A percentile compares a stretch with the other conserved stretches of the same genome.
Evolutionary conservation across 2,888 invertebrate genomes (phyloP).

Genomic region (Pardosa pseudoannulata): DNA sequence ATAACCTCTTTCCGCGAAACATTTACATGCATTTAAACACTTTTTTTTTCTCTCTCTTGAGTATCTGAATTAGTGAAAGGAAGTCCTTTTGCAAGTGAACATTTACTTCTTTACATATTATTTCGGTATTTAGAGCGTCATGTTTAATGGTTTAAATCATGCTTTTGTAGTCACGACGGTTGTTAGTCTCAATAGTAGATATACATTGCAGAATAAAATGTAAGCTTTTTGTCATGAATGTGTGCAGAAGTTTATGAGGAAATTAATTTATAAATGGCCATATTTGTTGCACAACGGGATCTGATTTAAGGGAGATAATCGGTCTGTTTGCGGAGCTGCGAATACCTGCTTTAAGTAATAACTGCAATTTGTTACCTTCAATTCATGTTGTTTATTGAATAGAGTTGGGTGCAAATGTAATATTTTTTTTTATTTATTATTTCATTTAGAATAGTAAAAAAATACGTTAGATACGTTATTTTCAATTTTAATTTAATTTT

Average conservation of each 20-base stretch:
- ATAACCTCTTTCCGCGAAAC: background rate
- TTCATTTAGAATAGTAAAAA: too few species aligned
- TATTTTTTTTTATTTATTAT: too few species aligned
- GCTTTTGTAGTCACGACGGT: background rate
- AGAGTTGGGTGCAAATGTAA: too few species aligned
- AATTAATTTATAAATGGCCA: background rate
- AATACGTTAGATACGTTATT: too few species aligned
- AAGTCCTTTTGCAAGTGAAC: background rate
- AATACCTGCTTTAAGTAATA: too few species aligned
- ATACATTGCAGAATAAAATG: background rate
- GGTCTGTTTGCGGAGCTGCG: too few species aligned
- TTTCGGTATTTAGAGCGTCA: constrained; percentile 21
- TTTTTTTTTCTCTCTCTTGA: background rate
- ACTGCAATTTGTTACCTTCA: too few species aligned
- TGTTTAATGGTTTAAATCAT: constrained; percentile 16
- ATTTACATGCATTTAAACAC: background rate
- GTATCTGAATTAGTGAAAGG: constrained; percentile 6
- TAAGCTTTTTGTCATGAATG: background rate
- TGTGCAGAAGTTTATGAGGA: background rate
- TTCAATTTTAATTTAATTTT: too few species aligned
- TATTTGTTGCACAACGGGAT: too few species aligned
- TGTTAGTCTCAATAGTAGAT: background rate
- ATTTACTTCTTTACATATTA: background rate
- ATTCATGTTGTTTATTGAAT: too few species aligned
- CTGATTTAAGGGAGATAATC: too few species aligned